phyloP scores from a whole-genome alignment of 2,888 invertebrate species.

The Oscheius sp. region DNA sequence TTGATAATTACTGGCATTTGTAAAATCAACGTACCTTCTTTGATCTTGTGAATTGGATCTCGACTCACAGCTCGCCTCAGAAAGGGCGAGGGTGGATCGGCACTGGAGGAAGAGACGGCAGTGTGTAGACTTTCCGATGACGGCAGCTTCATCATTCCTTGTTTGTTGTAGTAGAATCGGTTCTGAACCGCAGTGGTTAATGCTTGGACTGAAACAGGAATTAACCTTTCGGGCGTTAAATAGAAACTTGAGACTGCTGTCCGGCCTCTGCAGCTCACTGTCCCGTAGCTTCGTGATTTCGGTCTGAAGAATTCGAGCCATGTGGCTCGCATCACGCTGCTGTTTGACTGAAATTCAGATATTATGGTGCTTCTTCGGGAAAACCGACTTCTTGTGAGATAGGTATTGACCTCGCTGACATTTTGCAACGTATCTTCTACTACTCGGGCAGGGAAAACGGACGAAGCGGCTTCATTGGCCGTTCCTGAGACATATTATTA shows the following conservation, averaged over 20 bases:
- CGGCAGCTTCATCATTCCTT: neutral
- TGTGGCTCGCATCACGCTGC: neutral
- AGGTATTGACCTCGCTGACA: conserved; percentile 26
- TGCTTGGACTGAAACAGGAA: neutral
- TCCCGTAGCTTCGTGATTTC: neutral
- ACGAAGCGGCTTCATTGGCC: conserved; percentile 4
- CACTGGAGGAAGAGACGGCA: neutral
- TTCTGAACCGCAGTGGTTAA: conserved; percentile 13
- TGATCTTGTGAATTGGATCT: conserved; percentile 32
- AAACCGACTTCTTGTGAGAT: conserved; percentile 9
- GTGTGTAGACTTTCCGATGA: too few species aligned
- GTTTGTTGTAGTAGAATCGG: conserved; percentile 12
- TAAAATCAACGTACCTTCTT: conserved; percentile 31
- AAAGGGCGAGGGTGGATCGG: conserved; percentile 25
- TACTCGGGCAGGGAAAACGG: conserved; percentile 27
- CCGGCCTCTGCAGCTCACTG: conserved; percentile 2
- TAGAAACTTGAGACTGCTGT: conserved; percentile 15
- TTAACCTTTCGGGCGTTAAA: conserved; percentile 31
- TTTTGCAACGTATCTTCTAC: conserved; percentile 5
- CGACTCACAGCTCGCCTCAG: conserved; percentile 30
- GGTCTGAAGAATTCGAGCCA: neutral
- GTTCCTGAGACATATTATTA: neutral
- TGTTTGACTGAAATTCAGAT: conserved; percentile 1
- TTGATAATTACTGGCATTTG: neutral
- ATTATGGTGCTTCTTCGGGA: too few species aligned